These are phyloP conservation scores for Heterotilapia buettikoferi DNA, from an alignment of 2,113 vertebrate species.

Conservation along the genomic window DNA sequence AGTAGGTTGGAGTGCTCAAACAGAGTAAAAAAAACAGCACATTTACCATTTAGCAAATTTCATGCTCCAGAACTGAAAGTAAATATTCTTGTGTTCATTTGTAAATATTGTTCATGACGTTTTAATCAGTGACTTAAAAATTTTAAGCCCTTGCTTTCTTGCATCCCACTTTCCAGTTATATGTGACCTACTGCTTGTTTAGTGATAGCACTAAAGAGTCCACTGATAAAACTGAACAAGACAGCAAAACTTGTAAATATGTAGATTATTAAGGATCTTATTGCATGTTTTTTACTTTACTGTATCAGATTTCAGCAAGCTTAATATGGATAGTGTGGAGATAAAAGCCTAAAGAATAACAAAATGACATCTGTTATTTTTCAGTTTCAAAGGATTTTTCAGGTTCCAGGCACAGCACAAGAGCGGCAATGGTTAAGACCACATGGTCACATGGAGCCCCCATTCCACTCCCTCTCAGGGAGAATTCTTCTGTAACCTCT, in stretches of 20 bases:
- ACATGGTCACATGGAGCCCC: neutral
- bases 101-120: neutral
- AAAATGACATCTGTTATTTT: neutral
- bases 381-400: neutral
- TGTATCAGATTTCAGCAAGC: neutral
- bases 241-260: neutral
- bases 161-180: neutral
- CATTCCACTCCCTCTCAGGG: neutral
- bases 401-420: neutral
- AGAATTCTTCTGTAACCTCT: neutral
- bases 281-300: neutral
- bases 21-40: neutral
- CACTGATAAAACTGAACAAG: neutral
- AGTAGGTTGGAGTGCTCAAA: neutral
- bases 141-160: neutral
- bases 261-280: neutral
- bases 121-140: neutral
- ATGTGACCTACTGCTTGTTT: neutral
- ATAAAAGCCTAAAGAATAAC: neutral
- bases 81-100: neutral
- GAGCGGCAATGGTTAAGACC: neutral
- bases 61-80: neutral
- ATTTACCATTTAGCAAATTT: neutral
- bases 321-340: neutral
- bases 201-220: neutral